Evolutionary conservation across 2,113 vertebrate species (phyloP), one percentile per base, ranked within the genome.

Genomic region (Puntigrus tetrazona): DNA sequence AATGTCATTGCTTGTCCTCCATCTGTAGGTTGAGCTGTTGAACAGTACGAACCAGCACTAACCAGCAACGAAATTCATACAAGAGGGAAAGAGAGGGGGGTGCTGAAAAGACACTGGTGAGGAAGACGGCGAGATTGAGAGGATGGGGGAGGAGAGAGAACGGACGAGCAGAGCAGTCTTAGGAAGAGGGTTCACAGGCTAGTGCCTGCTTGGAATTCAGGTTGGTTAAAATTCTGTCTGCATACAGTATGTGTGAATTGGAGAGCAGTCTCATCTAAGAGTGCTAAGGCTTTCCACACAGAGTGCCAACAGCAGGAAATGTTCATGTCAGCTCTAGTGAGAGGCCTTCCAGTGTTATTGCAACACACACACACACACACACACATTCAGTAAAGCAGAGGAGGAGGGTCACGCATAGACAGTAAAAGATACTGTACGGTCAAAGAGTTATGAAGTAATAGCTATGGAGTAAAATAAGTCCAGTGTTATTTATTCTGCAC

Each of bases 151-250:
- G 75, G 83, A 20, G 70, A 65, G 50, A 67, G 77, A 78, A 52
- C 3, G 52, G 25, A 20, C 34, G 65, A 81, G 43, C 3, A 31
- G 8, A 29, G 27, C 10, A 25, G 22, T 61, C 52, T 67, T 38
- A 27, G 14, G 11, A 57, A 20, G 52, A 61, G 34, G 25, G 38
- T 70, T 67, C 72, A 63, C 31, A 43, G 69, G 34, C 81, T 76
- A 55, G 25, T 83, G 86, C 86, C 82, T 86, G 75, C 45, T 47
- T 75, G 27, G 25, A 47, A 75, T 75, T 70, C 29, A 47, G 73
- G 45, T 63, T 69, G 73, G 81, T 88, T 87, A 86, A 73, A 73
- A 85, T 87, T 85, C 85, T 69, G 85, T 50, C 65, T 47, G 81
- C 87, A 83, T 84, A 20, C 73, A 50, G 73, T 45, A 70, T 82